phyloP scores from a whole-genome alignment of 2,888 invertebrate genomes.

The Rhamnusium bicolor region DNA sequence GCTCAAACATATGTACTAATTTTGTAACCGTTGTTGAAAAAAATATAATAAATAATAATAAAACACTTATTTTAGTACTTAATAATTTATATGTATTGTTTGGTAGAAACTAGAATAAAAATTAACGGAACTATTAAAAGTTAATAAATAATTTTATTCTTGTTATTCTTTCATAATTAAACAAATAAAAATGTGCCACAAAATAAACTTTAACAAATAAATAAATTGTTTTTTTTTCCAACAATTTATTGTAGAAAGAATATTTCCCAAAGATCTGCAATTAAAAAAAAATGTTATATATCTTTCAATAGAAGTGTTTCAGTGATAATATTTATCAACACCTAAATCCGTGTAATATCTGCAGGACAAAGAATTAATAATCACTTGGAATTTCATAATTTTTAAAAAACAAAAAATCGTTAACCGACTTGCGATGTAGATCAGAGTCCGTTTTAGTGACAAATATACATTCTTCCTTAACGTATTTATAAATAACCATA shows the following conservation, averaged over 20 bases:
- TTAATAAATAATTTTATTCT: background rate
- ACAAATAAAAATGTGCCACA: background rate
- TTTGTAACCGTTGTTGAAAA: conserved; percentile 9
- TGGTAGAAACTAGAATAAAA: background rate
- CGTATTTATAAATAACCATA: too few relatives aligned
- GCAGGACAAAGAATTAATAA: too few relatives aligned
- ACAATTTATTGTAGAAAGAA: background rate
- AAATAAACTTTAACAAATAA: background rate
- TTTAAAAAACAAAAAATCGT: too few relatives aligned
- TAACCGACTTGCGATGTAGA: too few relatives aligned
- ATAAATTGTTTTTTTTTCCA: background rate
- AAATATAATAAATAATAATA: background rate
- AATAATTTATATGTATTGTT: background rate
- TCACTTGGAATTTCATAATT: too few relatives aligned
- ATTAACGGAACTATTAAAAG: background rate
- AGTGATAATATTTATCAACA: too few relatives aligned
- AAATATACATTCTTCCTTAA: too few relatives aligned
- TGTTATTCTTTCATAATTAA: background rate
- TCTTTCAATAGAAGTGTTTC: too few relatives aligned
- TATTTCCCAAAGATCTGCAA: too few relatives aligned
- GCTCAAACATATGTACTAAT: conserved; percentile 18
- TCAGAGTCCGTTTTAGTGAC: too few relatives aligned
- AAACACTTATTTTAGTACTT: background rate
- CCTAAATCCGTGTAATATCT: too few relatives aligned
- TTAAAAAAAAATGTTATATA: too few relatives aligned